Percentiles rank a stretch among this genome's conserved stretches.
Conservation (phyloP, 2,113 vertebrate genomes). For the Rhineura floridana region DNA sequence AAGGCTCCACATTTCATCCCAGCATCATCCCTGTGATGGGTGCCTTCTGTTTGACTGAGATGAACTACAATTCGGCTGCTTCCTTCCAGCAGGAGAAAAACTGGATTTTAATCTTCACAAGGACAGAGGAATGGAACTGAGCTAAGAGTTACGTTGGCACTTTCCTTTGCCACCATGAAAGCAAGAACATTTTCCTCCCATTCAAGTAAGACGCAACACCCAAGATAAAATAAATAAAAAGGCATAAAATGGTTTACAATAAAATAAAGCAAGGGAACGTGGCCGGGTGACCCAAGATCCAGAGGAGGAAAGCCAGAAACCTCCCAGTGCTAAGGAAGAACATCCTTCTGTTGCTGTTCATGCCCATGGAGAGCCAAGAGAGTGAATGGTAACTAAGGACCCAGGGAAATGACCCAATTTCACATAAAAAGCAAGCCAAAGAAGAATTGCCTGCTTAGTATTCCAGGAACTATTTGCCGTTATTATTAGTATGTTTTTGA, state of each 20-base stretch:
- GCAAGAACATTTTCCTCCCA: not conserved
- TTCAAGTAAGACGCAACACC: not conserved
- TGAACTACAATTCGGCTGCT: accelerated
- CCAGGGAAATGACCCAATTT: not conserved
- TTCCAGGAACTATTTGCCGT: constrained; percentile 41
- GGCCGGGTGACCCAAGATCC: no score
- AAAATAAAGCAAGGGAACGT: accelerated
- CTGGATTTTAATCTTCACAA: not conserved
- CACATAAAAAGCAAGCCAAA: not conserved
- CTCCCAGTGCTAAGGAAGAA: no score
- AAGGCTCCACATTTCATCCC: not conserved
- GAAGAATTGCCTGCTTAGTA: not conserved
- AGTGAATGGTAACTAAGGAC: not conserved
- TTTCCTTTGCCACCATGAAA: not conserved
- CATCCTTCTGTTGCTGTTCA: not conserved
- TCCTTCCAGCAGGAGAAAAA: not conserved
- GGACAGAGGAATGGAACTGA: not conserved
- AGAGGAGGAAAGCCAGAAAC: constrained; percentile 3
- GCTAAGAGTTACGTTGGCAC: no score
- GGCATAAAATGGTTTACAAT: not conserved
- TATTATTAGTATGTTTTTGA: not conserved
- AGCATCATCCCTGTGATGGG: no score
- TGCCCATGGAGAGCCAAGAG: not conserved
- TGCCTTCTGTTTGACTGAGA: not conserved
- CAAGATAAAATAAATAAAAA: not conserved